Base-by-base conservation (phyloP, 2,888 invertebrate genomes). In the Plagodis pulveraria region DNA sequence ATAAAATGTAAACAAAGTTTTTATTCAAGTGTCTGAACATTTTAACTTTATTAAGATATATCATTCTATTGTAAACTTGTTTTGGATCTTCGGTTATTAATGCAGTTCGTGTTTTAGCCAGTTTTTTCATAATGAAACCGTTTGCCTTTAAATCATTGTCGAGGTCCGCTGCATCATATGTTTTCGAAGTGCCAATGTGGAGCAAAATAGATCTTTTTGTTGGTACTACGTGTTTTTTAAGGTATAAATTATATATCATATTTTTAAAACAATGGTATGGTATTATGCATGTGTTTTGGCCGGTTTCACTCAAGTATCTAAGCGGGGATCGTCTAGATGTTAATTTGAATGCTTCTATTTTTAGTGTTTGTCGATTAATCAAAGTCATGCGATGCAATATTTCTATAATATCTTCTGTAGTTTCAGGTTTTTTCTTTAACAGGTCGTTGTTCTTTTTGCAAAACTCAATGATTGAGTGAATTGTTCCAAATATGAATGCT, bases 21-120 rank as follows among this genome's bases (percentile, higher is more conserved):
- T 22, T 50, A 2, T 11, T 11, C 6, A 42, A 8, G 5, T 10
- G 33, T 22, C 50, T 40, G 7, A 42, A 11, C 7, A 7, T 42
- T 42, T 34, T 42, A 0, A 50, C 9, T 7, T 42, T 50, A 12
- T 42, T 50, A 33, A 50, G 33, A 32, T 50, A 50, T 8, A 8
- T 34, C 33, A 34, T 50, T 50, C 50, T 50, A 2, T 34, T 50
- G 11, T 42, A 42, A 34, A 50, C 5, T 42, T 42, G 41, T 0
- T 11, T 11, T 8, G 50, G 42, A 11, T 50, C 42, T 50, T 50
- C 50, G 9, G 41, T 42, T 42, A 50, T 41, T n/a, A 50, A 9
- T 10, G 34, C 42, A 0, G 7, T 50, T 8, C 8, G 41, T 34
- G 42, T 34, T 11, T 33, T 41, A 5, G 0, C 0, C 42, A 42